Base-by-base conservation (phyloP, 2,888 invertebrate genomes). In the Danaus chrysippus region DNA sequence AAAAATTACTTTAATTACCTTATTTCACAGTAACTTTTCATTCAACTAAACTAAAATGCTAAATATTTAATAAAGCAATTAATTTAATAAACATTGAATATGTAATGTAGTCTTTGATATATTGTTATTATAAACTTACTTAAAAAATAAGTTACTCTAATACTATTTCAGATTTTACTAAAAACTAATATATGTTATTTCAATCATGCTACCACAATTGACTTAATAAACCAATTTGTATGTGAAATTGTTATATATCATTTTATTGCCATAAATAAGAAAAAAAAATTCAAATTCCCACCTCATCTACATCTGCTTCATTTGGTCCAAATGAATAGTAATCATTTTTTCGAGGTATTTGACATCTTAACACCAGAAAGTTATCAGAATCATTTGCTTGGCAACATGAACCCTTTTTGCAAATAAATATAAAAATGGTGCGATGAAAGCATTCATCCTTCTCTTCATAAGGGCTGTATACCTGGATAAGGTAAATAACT, bases 381-480 rank as follows among this genome's bases (percentile, higher is more conserved):
- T 95, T 96, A 12, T 93, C 92, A 67, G 82, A 66, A 62, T 69
- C 71, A 68, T 87, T 88, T 72, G 77, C 72, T 71, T 87, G 83
- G 75, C 93, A 95, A 78, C 99, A 99, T 2, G 89, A 77, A 3
- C 93, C 86, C 77, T 95, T 94, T 65, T 92, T 92, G 77, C 99
- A 99, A 44, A 97, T 86, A 79, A 99, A 99, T 34, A 99, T 78
- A 80, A 94, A 99, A 63, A 99, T 77, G 0, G 95, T 95, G 55
- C 99, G 92, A 84, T 99, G 99, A 84, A 99, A 99, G 71, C 94
- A 93, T 15, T 92, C 83, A 8, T 81, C 80, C 3, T 91, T 89
- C 56, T 95, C 93, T 70, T 95, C 95, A 71, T 93, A 93, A 0
- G 98, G 97, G 9, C 98, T 97, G 87, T 99, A 99, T 34, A 98